These are phyloP conservation scores for Himantopus leucocephalus DNA, from an alignment of 2,113 vertebrate species.

Conservation along the genomic window DNA sequence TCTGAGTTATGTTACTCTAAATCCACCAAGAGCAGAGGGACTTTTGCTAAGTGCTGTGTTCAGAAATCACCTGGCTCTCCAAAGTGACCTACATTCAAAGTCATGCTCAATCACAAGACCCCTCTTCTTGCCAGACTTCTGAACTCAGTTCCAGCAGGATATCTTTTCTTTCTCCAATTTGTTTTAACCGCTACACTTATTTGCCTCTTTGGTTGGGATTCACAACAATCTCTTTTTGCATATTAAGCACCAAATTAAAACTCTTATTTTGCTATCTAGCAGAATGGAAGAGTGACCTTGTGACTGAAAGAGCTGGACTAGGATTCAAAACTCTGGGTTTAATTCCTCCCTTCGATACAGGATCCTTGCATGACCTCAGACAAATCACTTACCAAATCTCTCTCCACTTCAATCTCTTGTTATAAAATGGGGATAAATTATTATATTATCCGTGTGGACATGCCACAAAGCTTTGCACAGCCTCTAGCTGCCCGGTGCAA, in stretches of 20 bases:
- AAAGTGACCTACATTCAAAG: constrained; percentile 49
- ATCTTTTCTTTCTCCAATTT: constrained; percentile 28
- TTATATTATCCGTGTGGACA: background rate
- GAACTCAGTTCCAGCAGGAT: constrained; percentile 11
- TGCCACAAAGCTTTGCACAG: background rate
- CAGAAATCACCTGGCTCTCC: constrained; percentile 44
- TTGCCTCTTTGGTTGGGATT: background rate
- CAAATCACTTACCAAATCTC: background rate
- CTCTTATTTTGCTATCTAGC: background rate
- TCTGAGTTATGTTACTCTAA: background rate
- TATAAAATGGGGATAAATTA: background rate
- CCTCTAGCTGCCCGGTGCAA: background rate
- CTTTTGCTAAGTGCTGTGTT: constrained; percentile 6
- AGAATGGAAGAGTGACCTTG: background rate
- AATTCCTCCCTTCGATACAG: background rate
- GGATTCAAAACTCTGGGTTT: background rate
- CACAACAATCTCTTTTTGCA: background rate
- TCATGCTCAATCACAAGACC: constrained; percentile 57
- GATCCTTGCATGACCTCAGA: background rate
- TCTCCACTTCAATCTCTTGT: background rate
- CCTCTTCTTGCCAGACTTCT: constrained; percentile 12
- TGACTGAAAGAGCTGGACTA: background rate
- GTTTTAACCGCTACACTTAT: background rate
- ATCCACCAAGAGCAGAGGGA: constrained; percentile 1
- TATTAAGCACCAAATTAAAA: constrained; percentile 28